Percentiles rank a stretch among this genome's conserved stretches.
Evolutionary conservation across 2,113 vertebrate genomes (phyloP).

Genomic region (Chrysemys picta): DNA sequence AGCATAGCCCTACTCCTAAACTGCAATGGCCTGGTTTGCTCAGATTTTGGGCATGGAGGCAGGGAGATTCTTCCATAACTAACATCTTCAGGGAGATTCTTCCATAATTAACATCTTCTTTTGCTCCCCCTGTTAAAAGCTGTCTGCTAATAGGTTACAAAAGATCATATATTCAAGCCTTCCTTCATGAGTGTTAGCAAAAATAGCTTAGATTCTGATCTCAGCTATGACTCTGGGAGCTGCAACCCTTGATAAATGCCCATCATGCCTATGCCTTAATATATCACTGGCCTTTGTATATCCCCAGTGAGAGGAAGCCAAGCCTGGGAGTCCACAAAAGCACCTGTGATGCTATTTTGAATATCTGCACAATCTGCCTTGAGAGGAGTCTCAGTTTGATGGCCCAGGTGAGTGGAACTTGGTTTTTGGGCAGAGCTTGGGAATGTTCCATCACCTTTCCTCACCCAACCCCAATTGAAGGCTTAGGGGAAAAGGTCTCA

Average conservation of each 20-base stretch:
- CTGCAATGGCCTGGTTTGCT: neutral
- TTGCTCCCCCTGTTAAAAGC: neutral
- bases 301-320: neutral
- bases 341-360: neutral
- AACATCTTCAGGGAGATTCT: neutral
- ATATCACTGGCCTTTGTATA: neutral
- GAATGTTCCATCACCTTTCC: neutral
- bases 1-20: neutral
- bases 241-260: neutral
- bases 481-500: neutral
- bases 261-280: neutral
- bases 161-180: neutral
- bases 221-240: neutral
- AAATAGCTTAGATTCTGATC: neutral
- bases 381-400: neutral
- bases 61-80: neutral
- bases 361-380: neutral
- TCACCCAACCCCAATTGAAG: neutral
- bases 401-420: neutral
- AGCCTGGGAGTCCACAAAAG: neutral
- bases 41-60: neutral
- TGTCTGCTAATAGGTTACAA: neutral
- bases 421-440: neutral
- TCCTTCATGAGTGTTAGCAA: neutral
- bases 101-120: neutral